Evolutionary conservation across 1,140 invertebrate species (phyloP).

Genomic region (Scaptomyza graminum): DNA sequence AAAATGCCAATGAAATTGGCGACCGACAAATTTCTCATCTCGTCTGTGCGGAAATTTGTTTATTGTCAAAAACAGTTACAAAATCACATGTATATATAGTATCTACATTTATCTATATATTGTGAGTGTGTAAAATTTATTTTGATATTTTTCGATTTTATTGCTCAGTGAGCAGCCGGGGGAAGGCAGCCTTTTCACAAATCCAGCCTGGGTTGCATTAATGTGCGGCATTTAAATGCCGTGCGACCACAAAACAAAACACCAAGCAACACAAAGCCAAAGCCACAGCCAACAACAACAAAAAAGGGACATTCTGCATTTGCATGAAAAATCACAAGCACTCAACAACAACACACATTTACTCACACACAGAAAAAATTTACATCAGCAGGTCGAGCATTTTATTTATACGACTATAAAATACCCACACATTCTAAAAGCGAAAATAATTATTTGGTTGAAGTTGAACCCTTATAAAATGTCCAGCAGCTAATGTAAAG

Average conservation of each 20-base stretch:
- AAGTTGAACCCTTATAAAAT: too few species aligned
- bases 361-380: neutral
- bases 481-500: too few species aligned
- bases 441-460: too few species aligned
- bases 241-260: constrained; percentile 73
- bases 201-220: constrained; percentile 59
- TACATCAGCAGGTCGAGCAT: neutral
- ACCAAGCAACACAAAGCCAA: constrained; percentile 57
- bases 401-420: neutral
- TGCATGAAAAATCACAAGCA: constrained; percentile 53
- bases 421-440: neutral
- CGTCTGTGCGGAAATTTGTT: constrained; percentile 38
- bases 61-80: constrained; percentile 36
- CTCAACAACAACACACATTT: constrained; percentile 9
- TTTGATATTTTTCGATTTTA: constrained; percentile 69
- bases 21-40: constrained; percentile 52
- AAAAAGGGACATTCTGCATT: constrained; percentile 62
- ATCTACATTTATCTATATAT: constrained; percentile 23
- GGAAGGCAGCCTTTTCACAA: constrained; percentile 13
- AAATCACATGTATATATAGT: constrained; percentile 6
- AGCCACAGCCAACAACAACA: constrained; percentile 12
- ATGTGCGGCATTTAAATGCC: constrained; percentile 76
- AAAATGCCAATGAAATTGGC: constrained; percentile 52
- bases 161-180: constrained; percentile 52
- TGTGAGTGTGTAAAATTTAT: neutral